phyloP scores from a whole-genome alignment of 2,888 invertebrate genomes.

The Yponomeuta plumbellus region DNA sequence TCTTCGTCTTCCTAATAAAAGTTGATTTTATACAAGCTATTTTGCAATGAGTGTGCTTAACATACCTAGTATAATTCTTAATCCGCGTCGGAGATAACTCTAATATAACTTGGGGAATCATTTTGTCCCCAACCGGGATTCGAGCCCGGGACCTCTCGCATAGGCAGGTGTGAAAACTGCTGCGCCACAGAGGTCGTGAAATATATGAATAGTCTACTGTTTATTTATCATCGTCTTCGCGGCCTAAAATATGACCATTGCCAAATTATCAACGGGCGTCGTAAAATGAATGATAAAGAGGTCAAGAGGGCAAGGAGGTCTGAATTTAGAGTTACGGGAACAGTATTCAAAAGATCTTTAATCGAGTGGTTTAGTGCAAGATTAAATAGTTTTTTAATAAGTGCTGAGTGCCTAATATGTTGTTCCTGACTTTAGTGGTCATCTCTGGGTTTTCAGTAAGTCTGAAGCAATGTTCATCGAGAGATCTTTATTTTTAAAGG shows the following conservation, averaged over 20 bases:
- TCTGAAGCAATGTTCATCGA: neutral
- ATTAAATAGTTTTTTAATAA: neutral
- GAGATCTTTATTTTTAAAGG: too few relatives aligned
- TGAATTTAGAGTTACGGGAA: neutral
- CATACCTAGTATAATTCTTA: too few relatives aligned
- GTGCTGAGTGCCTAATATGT: neutral
- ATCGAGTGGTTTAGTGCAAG: neutral
- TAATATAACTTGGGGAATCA: too few relatives aligned
- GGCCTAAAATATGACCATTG: neutral
- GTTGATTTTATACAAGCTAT: too few relatives aligned
- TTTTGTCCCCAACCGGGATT: too few relatives aligned
- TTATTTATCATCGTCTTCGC: neutral
- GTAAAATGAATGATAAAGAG: neutral
- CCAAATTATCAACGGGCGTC: neutral
- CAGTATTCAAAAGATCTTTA: neutral
- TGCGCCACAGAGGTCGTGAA: too few relatives aligned
- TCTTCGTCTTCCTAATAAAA: too few relatives aligned
- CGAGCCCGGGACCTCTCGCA: too few relatives aligned
- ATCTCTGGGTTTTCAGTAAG: constrained; percentile 11
- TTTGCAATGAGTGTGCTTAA: too few relatives aligned
- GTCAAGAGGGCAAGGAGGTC: neutral
- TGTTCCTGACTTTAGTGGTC: neutral
- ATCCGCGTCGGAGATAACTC: too few relatives aligned
- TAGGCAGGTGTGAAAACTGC: too few relatives aligned
- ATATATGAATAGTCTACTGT: too few relatives aligned